Evolutionary conservation across 2,888 invertebrate genomes (phyloP), one percentile per base, ranked within the genome.

Genomic region (Helleia helle): DNA sequence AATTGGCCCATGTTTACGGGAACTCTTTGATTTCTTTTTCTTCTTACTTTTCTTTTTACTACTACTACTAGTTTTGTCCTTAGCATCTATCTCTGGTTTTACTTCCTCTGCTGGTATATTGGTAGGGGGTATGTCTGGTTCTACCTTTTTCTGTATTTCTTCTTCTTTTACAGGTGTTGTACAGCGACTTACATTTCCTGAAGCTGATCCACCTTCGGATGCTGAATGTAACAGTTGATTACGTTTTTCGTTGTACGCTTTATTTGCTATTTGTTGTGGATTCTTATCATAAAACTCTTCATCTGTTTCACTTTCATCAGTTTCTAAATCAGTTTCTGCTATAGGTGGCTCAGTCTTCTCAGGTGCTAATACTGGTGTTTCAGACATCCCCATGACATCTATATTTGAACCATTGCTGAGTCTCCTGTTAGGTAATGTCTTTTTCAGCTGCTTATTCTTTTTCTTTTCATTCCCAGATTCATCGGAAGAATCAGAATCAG

Each of bases 241-340:
- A 2, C 92, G 88, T 65, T 93, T 94, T 58, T 93, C 92, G 7
- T 90, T 90, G 36, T 93, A 67, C 40, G 93, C 55, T 62, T 93
- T 92, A 50, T 87, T 91, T 1, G 92, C 93, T 45, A 91, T 68
- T 56, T 87, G 87, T 55, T 93, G 93, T 0, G 94, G 94, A 68
- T 93, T 89, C 56, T 93, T 89, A 62, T 95, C 94, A 63, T 94
- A 95, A 69, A 94, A 94, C 54, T 94, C 94, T 75, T 94, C 94
- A 66, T 94, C 94, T 0, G 94, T 94, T 49, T 93, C 93, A 36
- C 93, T 91, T 68, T 94, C 92, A 9, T 92, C 90, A 0, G 95
- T 95, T 54, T 94, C 94, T 38, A 95, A 84, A 71, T 95, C 95
- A 0, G 93, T 92, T 73, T 95, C 95, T 24, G 89, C 86, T 46